Percentiles rank a stretch among this genome's conserved stretches.
These are phyloP conservation scores for Leuciscus waleckii DNA, from an alignment of 2,797 vertebrate genomes.

Conservation along the genomic window DNA sequence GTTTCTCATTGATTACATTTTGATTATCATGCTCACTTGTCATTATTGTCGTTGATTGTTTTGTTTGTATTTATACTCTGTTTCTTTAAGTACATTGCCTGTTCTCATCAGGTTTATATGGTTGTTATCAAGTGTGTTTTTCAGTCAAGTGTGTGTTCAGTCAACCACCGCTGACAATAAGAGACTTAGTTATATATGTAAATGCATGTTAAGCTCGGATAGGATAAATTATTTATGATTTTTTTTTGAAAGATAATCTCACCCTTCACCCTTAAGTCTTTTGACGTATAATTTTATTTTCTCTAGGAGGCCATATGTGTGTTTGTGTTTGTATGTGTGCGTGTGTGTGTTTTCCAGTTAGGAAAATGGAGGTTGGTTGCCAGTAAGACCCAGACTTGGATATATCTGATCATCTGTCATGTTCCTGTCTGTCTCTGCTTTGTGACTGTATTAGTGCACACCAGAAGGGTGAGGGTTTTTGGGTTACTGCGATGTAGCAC, in stretches of 20 bases:
- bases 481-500: constrained; percentile 20
- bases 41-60: background rate
- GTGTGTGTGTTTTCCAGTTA: constrained; percentile 1
- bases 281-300: background rate
- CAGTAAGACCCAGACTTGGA: background rate
- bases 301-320: background rate
- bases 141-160: background rate
- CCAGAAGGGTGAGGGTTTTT: constrained; percentile 20
- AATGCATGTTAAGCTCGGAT: background rate
- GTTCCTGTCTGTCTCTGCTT: constrained; percentile 18
- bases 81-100: background rate
- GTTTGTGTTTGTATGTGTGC: background rate
- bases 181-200: background rate
- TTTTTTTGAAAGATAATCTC: background rate
- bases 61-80: background rate
- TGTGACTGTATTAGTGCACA: constrained; percentile 33
- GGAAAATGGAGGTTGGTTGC: constrained; percentile 13
- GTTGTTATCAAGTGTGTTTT: background rate
- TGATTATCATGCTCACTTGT: background rate
- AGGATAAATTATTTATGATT: background rate
- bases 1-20: background rate
- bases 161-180: background rate
- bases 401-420: constrained; percentile 42
- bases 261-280: background rate
- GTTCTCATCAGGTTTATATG: background rate